These are phyloP conservation scores for Amyelois transitella DNA, from an alignment of 1,140 invertebrate genomes.

Conservation along the genomic window DNA sequence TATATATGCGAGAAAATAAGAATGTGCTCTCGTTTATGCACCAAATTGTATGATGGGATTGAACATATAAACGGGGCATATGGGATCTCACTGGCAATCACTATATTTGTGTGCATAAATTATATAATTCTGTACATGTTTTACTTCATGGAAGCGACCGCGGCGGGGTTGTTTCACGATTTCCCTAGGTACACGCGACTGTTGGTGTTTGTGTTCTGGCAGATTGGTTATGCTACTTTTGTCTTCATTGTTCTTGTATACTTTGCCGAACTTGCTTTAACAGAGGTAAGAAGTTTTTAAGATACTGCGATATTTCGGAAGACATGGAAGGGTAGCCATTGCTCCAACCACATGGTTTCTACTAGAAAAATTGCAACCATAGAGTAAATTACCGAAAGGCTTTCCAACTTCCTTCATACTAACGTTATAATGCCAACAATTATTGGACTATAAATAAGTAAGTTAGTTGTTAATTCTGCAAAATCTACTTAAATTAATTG, in stretches of 20 bases:
- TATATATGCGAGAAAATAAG: conserved; percentile 35
- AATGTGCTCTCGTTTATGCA: conserved; percentile 36
- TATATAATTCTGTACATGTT: conserved; percentile 41
- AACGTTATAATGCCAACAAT: no score
- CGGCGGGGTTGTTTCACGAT: conserved; percentile 42
- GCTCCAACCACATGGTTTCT: no score
- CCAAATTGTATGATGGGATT: conserved; percentile 31
- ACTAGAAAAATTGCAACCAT: no score
- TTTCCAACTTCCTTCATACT: no score
- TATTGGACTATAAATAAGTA: no score
- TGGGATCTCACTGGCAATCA: conserved; percentile 33
- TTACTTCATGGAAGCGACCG: conserved; percentile 58
- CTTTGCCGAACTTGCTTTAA: conserved; percentile 28
- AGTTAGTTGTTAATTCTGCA: no score
- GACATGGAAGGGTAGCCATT: no score
- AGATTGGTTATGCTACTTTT: conserved; percentile 26
- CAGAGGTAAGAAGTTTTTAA: conserved; percentile 24
- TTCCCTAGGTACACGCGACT: conserved; percentile 34
- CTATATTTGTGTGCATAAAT: conserved; percentile 25
- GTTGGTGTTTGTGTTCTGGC: conserved; percentile 41
- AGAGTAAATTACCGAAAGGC: no score
- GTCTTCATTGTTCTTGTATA: conserved; percentile 33
- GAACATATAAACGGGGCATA: conserved; percentile 29
- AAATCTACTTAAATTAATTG: no score
- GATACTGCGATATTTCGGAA: no score